Evolutionary conservation across 2,113 vertebrate species (phyloP), one percentile per base, ranked within the genome.

Genomic region (Anhinga rufa): DNA sequence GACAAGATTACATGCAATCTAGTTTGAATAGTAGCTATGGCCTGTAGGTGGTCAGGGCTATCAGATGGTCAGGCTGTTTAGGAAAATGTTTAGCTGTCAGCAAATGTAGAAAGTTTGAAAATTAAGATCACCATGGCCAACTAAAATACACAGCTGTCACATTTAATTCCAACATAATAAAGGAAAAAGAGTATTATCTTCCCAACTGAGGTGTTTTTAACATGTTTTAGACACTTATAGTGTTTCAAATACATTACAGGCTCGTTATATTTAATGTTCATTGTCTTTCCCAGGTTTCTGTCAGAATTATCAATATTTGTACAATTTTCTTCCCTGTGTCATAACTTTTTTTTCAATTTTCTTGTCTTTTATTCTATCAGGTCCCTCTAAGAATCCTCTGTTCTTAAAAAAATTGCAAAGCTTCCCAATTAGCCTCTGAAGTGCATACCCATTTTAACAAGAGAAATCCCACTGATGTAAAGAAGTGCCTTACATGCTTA

Each of bases 141-240:
- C 75, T 88, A 92, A 94, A 97, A 96, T 84, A 92, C 36, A 83
- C 46, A 88, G 18, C 42, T 75, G 58, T 66, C 92, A 86, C 17
- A 38, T 77, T 93, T 86, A 81, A 58, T 81, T 93, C 26, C 68
- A 93, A 70, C 9, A 44, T 52, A 82, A 83, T 83, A 22, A 86
- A 86, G 55, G 10, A 52, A 74, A 93, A 90, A 86, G 51, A 81
- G 55, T 44, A 51, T 74, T 92, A 92, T 94, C 80, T 92, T 83
- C 26, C 32, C n/a, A 90, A 2, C 6, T 60, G 71, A 93, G 54
- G 46, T 86, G 78, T 69, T 88, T 95, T 78, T 70, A 92, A 92
- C 16, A 46, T 66, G 22, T 77, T 88, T 80, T 71, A 80, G 62
- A 86, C 36, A 79, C 26, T 40, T 64, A n/a, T 4, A 48, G 15